Percentiles rank a stretch among this genome's conserved stretches.
Evolutionary conservation across 1,140 invertebrate species (phyloP).

Genomic region (Saxidomus purpurata): DNA sequence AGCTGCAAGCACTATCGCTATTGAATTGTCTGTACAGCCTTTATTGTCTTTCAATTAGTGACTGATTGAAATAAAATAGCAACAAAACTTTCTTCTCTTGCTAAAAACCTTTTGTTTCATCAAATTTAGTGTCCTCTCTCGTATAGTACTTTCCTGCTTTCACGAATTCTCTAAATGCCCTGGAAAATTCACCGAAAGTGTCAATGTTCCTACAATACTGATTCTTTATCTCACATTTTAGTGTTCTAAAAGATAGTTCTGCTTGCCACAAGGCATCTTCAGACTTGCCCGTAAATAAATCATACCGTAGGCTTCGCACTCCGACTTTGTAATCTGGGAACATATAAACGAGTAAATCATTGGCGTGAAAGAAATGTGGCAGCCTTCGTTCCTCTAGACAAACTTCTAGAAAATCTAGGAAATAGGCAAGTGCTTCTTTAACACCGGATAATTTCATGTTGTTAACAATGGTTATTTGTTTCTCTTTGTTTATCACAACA

Average conservation of each 20-base stretch:
- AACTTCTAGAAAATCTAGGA: background rate
- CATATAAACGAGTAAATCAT: background rate
- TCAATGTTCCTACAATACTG: background rate
- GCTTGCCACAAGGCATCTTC: background rate
- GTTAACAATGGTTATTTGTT: background rate
- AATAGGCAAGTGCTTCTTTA: background rate
- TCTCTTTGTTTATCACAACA: no score
- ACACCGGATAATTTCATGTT: background rate
- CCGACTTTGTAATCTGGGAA: background rate
- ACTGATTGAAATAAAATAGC: no score
- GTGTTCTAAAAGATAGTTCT: background rate
- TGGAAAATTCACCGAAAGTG: background rate
- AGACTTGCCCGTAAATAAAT: background rate
- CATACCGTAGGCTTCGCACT: background rate
- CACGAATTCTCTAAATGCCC: background rate
- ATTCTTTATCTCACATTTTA: background rate
- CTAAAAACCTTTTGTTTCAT: no score
- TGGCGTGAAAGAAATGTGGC: constrained; percentile 13
- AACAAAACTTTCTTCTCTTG: no score
- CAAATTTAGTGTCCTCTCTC: no score
- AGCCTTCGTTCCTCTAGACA: background rate
- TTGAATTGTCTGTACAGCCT: no score
- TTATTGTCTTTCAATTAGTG: no score
- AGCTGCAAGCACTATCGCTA: no score
- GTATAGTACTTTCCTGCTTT: background rate